These are phyloP conservation scores for Muntiacus muntjak DNA, from an alignment of 2,113 vertebrate genomes.

Conservation along the genomic window DNA sequence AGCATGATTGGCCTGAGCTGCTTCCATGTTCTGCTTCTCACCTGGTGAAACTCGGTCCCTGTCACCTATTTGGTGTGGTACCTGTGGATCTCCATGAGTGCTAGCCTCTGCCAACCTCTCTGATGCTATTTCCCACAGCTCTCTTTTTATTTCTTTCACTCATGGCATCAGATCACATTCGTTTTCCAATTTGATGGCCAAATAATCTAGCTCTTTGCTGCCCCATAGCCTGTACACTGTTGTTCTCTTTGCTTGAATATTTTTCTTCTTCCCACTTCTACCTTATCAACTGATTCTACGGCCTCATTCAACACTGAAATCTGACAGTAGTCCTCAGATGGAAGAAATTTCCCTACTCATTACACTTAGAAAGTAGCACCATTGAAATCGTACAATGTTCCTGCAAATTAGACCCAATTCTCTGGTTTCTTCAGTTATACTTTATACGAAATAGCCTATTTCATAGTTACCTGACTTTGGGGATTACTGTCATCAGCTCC, in stretches of 20 bases:
- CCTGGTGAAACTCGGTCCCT: background rate
- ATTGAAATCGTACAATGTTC: background rate
- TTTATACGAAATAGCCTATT: background rate
- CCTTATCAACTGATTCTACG: background rate
- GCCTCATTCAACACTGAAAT: background rate
- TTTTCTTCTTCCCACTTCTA: background rate
- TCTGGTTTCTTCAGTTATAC: background rate
- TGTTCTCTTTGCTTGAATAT: background rate
- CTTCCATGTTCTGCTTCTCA: background rate
- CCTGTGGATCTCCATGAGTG: background rate
- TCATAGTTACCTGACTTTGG: background rate
- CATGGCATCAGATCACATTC: background rate
- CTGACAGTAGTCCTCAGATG: background rate
- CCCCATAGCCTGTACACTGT: background rate
- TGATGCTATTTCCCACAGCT: background rate
- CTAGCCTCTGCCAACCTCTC: background rate
- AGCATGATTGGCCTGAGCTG: background rate
- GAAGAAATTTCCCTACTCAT: background rate
- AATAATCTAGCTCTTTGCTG: background rate
- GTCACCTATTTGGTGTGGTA: background rate
- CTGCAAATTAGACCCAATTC: background rate
- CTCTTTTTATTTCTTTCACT: background rate
- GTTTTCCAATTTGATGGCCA: background rate
- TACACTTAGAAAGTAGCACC: background rate
- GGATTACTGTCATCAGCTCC: background rate